A percentile compares a stretch with the other conserved stretches of the same genome.
These are phyloP conservation scores for Lepisosteus osseus DNA, from an alignment of 2,113 vertebrate genomes.

Conservation along the genomic window DNA sequence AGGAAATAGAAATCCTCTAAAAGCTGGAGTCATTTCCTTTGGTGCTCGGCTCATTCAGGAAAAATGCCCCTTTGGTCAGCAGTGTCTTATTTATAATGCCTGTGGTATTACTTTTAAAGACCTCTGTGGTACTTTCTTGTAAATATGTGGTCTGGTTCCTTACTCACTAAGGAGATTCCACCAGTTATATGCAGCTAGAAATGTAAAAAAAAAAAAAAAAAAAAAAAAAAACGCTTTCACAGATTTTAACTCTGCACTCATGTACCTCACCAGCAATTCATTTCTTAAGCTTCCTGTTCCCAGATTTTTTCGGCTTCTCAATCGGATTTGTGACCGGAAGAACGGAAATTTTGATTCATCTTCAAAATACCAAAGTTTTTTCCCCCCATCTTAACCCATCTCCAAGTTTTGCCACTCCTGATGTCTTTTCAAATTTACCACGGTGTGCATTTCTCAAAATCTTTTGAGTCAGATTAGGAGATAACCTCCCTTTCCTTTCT, in stretches of 20 bases:
- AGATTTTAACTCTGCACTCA: constrained; percentile 21
- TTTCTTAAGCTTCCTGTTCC: constrained; percentile 41
- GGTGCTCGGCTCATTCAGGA: constrained; percentile 67
- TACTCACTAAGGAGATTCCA: constrained; percentile 41
- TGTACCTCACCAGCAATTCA: constrained; percentile 39
- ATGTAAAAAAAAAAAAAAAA: constrained; percentile 40
- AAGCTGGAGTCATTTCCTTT: constrained; percentile 84
- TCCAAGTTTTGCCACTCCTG: no score
- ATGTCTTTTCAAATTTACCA: not conserved
- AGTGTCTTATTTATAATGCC: constrained; percentile 73
- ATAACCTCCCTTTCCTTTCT: no score
- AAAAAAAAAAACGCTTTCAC: constrained; percentile 19
- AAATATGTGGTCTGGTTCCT: constrained; percentile 40
- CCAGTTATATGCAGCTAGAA: constrained; percentile 45
- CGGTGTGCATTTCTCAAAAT: no score
- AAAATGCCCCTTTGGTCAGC: constrained; percentile 73
- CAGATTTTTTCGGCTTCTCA: constrained; percentile 19
- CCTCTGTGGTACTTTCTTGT: constrained; percentile 49
- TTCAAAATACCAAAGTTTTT: not conserved
- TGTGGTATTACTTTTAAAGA: constrained; percentile 59
- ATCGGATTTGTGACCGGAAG: not conserved
- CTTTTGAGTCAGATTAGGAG: no score
- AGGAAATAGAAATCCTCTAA: constrained; percentile 81
- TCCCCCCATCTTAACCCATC: not conserved
- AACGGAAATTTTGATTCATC: not conserved